phyloP scores from a whole-genome alignment of 2,888 invertebrate species.

The Pelosia muscerda region DNA sequence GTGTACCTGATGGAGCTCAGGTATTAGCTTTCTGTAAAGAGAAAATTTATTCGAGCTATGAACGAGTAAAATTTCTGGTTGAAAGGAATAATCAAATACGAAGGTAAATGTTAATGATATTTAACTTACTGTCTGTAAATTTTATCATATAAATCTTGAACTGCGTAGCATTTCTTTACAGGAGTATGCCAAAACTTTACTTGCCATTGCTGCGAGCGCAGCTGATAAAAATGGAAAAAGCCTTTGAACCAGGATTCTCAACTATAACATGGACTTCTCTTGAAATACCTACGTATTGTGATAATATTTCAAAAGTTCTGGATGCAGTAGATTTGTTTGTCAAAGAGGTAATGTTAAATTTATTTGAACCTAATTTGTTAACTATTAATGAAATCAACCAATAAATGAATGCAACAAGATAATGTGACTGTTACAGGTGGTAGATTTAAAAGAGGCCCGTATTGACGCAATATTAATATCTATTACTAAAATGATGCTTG shows the following conservation, averaged over 20 bases:
- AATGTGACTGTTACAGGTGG: conserved; percentile 72
- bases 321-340: conserved; percentile 89
- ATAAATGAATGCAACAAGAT: neutral
- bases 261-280: conserved; percentile 94
- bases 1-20: conserved; percentile 92
- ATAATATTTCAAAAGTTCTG: conserved; percentile 84
- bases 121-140: neutral
- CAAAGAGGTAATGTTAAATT: conserved; percentile 82
- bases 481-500: conserved; percentile 88
- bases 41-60: conserved; percentile 88
- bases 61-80: conserved; percentile 88
- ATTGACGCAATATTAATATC: conserved; percentile 90
- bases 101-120: conserved; percentile 56
- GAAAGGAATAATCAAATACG: conserved; percentile 88
- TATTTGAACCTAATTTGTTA: neutral
- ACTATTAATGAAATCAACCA: no score
- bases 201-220: conserved; percentile 90
- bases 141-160: neutral
- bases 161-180: conserved; percentile 35
- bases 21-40: conserved; percentile 91
- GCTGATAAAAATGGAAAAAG: conserved; percentile 89
- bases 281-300: conserved; percentile 89
- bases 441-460: conserved; percentile 91
- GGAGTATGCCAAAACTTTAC: conserved; percentile 89
- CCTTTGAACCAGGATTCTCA: conserved; percentile 91